A percentile compares a stretch with the other conserved stretches of the same genome.
Conservation (phyloP, 2,113 vertebrate genomes). For the Malaclemys terrapin region DNA sequence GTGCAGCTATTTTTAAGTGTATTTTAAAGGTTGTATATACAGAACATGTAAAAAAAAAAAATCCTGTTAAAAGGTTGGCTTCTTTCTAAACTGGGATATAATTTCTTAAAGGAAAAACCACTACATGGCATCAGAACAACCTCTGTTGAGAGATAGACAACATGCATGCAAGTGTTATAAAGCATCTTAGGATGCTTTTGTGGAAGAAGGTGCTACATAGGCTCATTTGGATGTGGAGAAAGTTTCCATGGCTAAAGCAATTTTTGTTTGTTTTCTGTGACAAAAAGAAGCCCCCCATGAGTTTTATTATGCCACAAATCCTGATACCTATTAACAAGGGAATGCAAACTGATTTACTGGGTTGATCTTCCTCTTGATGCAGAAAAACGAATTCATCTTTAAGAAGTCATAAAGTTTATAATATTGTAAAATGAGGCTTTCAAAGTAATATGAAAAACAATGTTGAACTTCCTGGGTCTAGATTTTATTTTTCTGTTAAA, state of each 20-base stretch:
- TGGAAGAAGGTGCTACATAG: slow-evolving; percentile 34
- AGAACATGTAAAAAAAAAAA: slow-evolving; percentile 64
- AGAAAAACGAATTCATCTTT: not conserved
- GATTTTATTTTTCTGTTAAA: slow-evolving; percentile 4
- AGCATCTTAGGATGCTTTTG: slow-evolving; percentile 51
- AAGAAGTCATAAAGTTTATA: not conserved
- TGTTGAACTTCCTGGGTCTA: not conserved
- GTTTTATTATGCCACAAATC: slow-evolving; percentile 1
- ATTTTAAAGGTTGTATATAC: slow-evolving; percentile 83
- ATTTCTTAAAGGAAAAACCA: slow-evolving; percentile 64
- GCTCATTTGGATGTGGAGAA: slow-evolving; percentile 47
- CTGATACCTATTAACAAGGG: not conserved
- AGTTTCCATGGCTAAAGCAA: slow-evolving; percentile 57
- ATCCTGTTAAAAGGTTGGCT: slow-evolving; percentile 67
- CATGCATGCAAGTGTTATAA: slow-evolving; percentile 29
- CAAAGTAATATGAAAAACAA: not conserved
- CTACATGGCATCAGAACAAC: slow-evolving; percentile 57
- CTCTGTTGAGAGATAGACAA: slow-evolving; percentile 30
- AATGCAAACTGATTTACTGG: not conserved
- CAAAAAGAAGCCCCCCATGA: fast-evolving
- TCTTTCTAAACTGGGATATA: slow-evolving; percentile 74
- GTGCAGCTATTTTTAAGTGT: slow-evolving; percentile 83
- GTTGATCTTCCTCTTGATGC: not conserved
- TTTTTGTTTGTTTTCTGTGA: slow-evolving; percentile 34
- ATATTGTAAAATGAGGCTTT: not conserved